These are phyloP conservation scores for Charaxes varanes DNA, from an alignment of 1,140 invertebrate genomes.

Conservation along the genomic window DNA sequence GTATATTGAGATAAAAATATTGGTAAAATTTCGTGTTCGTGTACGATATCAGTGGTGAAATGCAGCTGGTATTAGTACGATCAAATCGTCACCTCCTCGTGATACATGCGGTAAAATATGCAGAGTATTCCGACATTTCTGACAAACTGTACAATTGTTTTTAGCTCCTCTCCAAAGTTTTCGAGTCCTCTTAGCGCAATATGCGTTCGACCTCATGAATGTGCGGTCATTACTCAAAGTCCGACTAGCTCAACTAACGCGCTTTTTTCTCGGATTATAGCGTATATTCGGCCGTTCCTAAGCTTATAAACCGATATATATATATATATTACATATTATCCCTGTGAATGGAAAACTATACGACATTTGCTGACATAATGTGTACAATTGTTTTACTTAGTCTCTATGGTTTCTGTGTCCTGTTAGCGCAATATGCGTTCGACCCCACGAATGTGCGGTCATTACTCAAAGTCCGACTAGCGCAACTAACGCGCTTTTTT, in stretches of 20 bases:
- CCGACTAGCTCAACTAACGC: constrained; percentile 35
- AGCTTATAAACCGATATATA: constrained; percentile 10
- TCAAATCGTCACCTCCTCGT: too few relatives aligned
- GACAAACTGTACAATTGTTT: too few relatives aligned
- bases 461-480: constrained; percentile 57
- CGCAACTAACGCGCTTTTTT: constrained; percentile 47
- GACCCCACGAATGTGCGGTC: constrained; percentile 52
- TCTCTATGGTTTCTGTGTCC: constrained; percentile 21
- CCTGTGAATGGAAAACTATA: constrained; percentile 9
- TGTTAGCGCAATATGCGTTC: constrained; percentile 54
- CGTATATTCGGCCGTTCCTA: constrained; percentile 14
- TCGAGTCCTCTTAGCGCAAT: constrained; percentile 34
- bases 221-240: constrained; percentile 62
- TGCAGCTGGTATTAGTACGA: too few relatives aligned
- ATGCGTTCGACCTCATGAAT: constrained; percentile 58
- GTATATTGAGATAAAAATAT: too few relatives aligned
- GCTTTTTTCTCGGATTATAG: constrained; percentile 38
- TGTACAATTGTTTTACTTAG: too few relatives aligned
- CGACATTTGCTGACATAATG: too few relatives aligned
- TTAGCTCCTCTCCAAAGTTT: constrained; percentile 21
- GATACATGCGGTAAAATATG: too few relatives aligned
- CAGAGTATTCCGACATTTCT: too few relatives aligned
- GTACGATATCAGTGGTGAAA: too few relatives aligned
- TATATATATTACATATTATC: constrained; percentile 16
- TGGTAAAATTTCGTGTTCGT: too few relatives aligned